Evolutionary conservation across 2,888 invertebrate genomes (phyloP).

Genomic region (Anoncus sp.): DNA sequence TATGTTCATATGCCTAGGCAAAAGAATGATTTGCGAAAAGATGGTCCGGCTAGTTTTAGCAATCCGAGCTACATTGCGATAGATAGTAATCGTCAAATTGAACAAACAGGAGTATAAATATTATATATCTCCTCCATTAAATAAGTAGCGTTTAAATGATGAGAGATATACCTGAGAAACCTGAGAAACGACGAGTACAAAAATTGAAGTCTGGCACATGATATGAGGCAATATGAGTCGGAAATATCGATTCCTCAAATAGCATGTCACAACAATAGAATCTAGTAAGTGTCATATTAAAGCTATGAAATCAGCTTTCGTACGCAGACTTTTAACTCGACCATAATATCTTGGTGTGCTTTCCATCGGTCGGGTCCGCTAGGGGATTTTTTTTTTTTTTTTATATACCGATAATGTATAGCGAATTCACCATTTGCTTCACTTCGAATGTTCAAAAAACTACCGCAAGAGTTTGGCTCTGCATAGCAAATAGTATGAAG

Average conservation of each 20-base stretch:
- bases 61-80: constrained; percentile 82
- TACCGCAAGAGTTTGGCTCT: too few relatives aligned
- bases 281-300: background rate
- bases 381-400: too few relatives aligned
- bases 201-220: background rate
- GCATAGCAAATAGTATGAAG: too few relatives aligned
- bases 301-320: too few relatives aligned
- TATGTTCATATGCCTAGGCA: constrained; percentile 85
- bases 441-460: too few relatives aligned
- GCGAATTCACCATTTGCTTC: too few relatives aligned
- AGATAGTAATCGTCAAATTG: constrained; percentile 59
- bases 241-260: background rate
- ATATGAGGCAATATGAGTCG: background rate
- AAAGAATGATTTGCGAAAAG: constrained; percentile 80
- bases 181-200: constrained; percentile 19
- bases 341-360: too few relatives aligned
- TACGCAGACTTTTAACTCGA: too few relatives aligned
- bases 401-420: too few relatives aligned
- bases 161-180: background rate
- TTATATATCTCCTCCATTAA: background rate
- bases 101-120: constrained; percentile 29
- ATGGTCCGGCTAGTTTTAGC: constrained; percentile 77
- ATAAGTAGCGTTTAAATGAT: constrained; percentile 4
- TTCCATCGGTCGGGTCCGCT: too few relatives aligned
- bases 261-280: background rate